Evolutionary conservation across 2,113 vertebrate species (phyloP), one percentile per base, ranked within the genome.

Genomic region (Oncorhynchus kisutch): DNA sequence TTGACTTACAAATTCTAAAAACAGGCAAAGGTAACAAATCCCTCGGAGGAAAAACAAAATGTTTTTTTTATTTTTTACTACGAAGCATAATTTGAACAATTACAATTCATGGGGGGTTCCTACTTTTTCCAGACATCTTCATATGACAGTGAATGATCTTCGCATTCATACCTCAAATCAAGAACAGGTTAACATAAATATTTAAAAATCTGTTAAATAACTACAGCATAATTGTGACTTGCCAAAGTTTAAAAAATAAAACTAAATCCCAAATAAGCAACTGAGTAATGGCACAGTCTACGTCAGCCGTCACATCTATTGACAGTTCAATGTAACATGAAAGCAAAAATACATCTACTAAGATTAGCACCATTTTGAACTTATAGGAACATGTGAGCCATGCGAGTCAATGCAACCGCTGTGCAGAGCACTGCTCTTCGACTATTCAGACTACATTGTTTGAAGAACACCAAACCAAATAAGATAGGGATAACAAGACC

Each of bases 141-240:
- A 45, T 60, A 45, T 76, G 51, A 70, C 70, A 12, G 67, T 70
- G 49, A 27, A 16, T 67, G 11, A 18, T 62, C 59, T 0, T 22
- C 59, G 7, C 5, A 62, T 68, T 68, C n/a, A 25, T 25, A 76
- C 77, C 16, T 76, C 57, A 70, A 54, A 54, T 54, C 51, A 54
- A 54, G 51, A 18, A 54, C 51, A 74, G 16, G 29, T 68, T 68
- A 31, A 18, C 9, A 0, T 1, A 31, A 31, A 68, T 14, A 51
- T 25, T 45, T 62, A 1, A 62, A 87, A 80, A 71, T 29, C 77
- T n/a, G 7, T 76, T 71, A 84, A 81, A 87, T 18, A 75, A 13
- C n/a, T 65, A 60, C 13, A 31, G 20, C 31, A 68, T 68, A 14
- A 29, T 29, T 66, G 29, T 14, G 14, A 54, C 14, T 18, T 39